These are phyloP conservation scores for Gymnoscelis rufifasciata DNA, from an alignment of 2,888 invertebrate species.

Conservation along the genomic window DNA sequence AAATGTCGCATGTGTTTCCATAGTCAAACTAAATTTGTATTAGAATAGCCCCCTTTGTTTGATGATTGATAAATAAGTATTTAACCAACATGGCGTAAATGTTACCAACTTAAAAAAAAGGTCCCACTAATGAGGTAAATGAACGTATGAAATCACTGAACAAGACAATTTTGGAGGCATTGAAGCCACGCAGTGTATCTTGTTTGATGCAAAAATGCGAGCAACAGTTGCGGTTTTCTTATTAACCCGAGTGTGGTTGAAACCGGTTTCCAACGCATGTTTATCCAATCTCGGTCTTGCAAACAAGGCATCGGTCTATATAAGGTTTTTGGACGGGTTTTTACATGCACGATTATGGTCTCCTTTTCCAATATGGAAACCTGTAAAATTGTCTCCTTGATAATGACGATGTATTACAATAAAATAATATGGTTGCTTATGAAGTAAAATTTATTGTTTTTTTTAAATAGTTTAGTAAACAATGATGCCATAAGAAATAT, in stretches of 20 bases:
- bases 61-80: not conserved
- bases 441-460: too few species aligned
- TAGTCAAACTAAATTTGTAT: too few species aligned
- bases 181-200: constrained; percentile 43
- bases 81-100: not conserved
- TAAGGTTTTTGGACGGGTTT: constrained; percentile 36
- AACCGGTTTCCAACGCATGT: constrained; percentile 53
- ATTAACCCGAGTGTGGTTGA: constrained; percentile 41
- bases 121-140: constrained; percentile 3
- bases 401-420: not conserved
- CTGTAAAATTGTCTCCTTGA: not conserved
- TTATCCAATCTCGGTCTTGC: constrained; percentile 40
- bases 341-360: constrained; percentile 19
- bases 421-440: too few species aligned
- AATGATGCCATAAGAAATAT: too few species aligned
- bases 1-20: too few species aligned
- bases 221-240: constrained; percentile 43
- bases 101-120: constrained; percentile 17
- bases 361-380: constrained; percentile 1
- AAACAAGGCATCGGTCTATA: constrained; percentile 41
- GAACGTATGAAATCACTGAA: constrained; percentile 18
- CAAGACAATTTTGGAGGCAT: constrained; percentile 38
- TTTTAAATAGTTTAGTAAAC: too few species aligned
- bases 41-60: not conserved
- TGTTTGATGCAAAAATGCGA: constrained; percentile 61